Base-by-base conservation (phyloP, 2,113 vertebrate species). In the Trogon melanurus region DNA sequence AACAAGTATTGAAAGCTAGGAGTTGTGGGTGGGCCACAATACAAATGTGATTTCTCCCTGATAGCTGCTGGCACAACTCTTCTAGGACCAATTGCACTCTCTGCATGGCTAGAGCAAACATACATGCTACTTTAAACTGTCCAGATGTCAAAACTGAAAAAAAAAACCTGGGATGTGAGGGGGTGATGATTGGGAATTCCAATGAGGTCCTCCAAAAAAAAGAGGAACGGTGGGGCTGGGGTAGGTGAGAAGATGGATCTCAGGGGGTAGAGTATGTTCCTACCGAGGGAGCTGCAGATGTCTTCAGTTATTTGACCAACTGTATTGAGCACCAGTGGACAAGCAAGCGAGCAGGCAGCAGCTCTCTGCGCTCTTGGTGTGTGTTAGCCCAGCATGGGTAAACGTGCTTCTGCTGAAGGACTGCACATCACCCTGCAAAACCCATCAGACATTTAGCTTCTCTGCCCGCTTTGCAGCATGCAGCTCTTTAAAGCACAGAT, bases 281-380 rank as follows among this genome's bases (percentile, higher is more conserved):
- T 47, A 9, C 18, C 10, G 7, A 70, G 53, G n/a, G 41, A 94
- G 48, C 36, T 30, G 66, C 11, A 32, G 51, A 1, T 4, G 41
- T 29, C 16, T 75, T 20, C 56, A 12, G 47, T 14, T 1, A 3
- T 22, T 54, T 36, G 34, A 29, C 45, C 57, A 64, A 34, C 27
- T 0, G 2, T 10, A 22, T 26, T 0, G 14, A 53, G 60, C 2
- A 0, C 18, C 0, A 9, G 32, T 0, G 9, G 36, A 36, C 36
- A 36, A 13, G 4, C 4, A 4, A 27, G 44, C 1, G 3, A 67
- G 65, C 29, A 5, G 60, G 48, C 54, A 65, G 60, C 78, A 58
- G 57, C 74, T 58, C 80, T 7, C 62, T 2, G 0, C 5, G 41
- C n/a, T 16, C 38, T 3, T 1, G 11, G 41, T 1, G 0, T 8